A percentile compares a stretch with the other conserved stretches of the same genome.
These are phyloP conservation scores for Meloe dianella DNA, from an alignment of 2,888 invertebrate species.

Conservation along the genomic window DNA sequence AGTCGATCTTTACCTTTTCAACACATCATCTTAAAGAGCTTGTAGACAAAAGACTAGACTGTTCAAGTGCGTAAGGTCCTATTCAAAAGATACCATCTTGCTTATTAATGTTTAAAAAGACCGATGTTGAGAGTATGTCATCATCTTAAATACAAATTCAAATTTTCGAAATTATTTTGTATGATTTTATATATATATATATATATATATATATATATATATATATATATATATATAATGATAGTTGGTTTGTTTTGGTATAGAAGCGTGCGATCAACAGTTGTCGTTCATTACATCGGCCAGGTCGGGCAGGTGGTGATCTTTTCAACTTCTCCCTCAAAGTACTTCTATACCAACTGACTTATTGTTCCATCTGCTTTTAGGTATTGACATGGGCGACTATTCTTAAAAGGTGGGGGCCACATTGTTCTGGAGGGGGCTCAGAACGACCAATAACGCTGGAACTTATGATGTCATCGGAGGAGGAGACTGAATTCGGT, in stretches of 20 bases:
- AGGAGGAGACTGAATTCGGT: slow-evolving; percentile 93
- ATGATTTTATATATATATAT: no score
- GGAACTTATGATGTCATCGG: slow-evolving; percentile 94
- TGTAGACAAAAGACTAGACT: slow-evolving; percentile 50
- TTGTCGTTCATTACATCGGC: slow-evolving; percentile 18
- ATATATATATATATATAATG: not conserved
- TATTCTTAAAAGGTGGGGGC: slow-evolving; percentile 63
- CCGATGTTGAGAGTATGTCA: not conserved
- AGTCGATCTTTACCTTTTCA: slow-evolving; percentile 42
- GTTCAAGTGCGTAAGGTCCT: slow-evolving; percentile 45
- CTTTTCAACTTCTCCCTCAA: slow-evolving; percentile 18
- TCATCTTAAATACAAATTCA: not conserved
- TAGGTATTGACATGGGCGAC: slow-evolving; percentile 62
- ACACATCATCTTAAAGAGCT: slow-evolving; percentile 50
- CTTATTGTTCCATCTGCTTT: slow-evolving; percentile 43
- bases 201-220: no score
- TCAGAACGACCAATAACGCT: slow-evolving; percentile 80
- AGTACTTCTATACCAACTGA: slow-evolving; percentile 10
- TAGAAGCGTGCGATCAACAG: slow-evolving; percentile 23
- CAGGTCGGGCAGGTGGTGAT: slow-evolving; percentile 20
- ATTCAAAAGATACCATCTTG: slow-evolving; percentile 38
- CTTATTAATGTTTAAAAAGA: slow-evolving; percentile 47
- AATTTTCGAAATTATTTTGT: slow-evolving; percentile 30
- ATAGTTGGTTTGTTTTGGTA: not conserved
- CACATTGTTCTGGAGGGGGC: slow-evolving; percentile 65